Percentiles rank a stretch among this genome's conserved stretches.
Conservation (phyloP, 2,888 invertebrate species). For the Apotomis betuletana region DNA sequence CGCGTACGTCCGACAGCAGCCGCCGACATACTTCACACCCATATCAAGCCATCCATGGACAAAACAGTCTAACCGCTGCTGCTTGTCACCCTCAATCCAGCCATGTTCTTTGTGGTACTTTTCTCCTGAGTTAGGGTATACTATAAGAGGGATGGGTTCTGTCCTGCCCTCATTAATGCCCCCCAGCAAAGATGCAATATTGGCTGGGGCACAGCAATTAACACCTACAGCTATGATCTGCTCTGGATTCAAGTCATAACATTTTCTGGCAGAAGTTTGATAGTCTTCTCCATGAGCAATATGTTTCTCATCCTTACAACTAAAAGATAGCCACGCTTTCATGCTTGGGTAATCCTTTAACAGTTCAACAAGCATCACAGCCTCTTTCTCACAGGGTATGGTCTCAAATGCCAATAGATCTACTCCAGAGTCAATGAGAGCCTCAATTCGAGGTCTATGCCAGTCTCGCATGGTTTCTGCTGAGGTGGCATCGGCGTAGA, state of each 20-base stretch:
- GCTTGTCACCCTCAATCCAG: constrained; percentile 87
- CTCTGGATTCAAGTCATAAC: constrained; percentile 85
- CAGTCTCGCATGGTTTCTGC: constrained; percentile 87
- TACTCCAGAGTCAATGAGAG: constrained; percentile 89
- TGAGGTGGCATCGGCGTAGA: constrained; percentile 86
- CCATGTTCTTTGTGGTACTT: constrained; percentile 85
- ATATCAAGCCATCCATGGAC: constrained; percentile 90
- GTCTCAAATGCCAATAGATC: constrained; percentile 96
- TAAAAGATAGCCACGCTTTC: constrained; percentile 95
- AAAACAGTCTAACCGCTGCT: constrained; percentile 86
- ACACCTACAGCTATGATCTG: constrained; percentile 92
- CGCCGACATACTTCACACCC: constrained; percentile 93
- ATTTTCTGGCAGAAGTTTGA: constrained; percentile 84
- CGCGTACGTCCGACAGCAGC: constrained; percentile 94
- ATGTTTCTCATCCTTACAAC: constrained; percentile 85
- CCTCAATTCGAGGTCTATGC: constrained; percentile 91
- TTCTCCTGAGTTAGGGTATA: constrained; percentile 96
- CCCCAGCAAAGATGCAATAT: constrained; percentile 63
- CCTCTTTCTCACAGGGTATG: constrained; percentile 93
- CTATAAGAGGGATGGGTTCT: constrained; percentile 87
- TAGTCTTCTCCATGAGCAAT: constrained; percentile 91
- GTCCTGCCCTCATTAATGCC: constrained; percentile 62
- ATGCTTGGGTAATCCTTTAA: constrained; percentile 89
- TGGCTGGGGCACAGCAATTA: constrained; percentile 88
- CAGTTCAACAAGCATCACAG: constrained; percentile 89